Base-by-base conservation (phyloP, 2,888 invertebrate genomes). In the Synanthedon andrenaeformis region DNA sequence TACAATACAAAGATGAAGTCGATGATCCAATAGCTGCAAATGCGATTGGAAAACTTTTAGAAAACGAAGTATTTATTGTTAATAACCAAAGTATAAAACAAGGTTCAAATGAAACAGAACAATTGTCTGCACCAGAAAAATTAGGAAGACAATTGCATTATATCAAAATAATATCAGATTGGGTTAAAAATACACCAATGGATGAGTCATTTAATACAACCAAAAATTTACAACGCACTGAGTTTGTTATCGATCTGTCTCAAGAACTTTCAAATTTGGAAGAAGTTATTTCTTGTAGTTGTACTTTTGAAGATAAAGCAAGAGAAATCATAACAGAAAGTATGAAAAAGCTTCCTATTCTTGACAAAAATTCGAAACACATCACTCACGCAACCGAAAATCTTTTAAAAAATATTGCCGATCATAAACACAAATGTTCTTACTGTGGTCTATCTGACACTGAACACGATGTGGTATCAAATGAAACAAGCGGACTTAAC, bases 101-200 rank as follows among this genome's bases (percentile, higher is more conserved):
- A 12, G 52, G 55, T 51, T 41, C 53, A 23, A 57, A 64, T 50
- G 61, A 65, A 23, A 5, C 5, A 23, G 23, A 23, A 23, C 23
- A 23, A 4, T 54, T 56, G 10, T 65, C 71, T 52, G 58, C 61
- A 8, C 59, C 64, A 2, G 57, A 64, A 3, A 68, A 61, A 48
- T 60, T 80, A 23, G 59, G 60, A 4, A 64, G 57, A 56, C 79
- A 80, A 59, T 57, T 81, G 35, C 64, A 73, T 54, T 78, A 76
- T 42, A 72, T 79, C 6, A 75, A 72, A 56, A 61, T 69, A 35
- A 64, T 82, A 56, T 72, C 77, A 10, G 76, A 80, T 62, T 81
- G 81, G 77, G 61, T 82, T n/a, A 79, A 70, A 53, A 66, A 63
- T 49, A 58, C 77, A 58, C 76, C 76, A 2, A 58, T 79, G 17